phyloP scores from a whole-genome alignment of 2,888 invertebrate species.

The Rhamnusium bicolor region DNA sequence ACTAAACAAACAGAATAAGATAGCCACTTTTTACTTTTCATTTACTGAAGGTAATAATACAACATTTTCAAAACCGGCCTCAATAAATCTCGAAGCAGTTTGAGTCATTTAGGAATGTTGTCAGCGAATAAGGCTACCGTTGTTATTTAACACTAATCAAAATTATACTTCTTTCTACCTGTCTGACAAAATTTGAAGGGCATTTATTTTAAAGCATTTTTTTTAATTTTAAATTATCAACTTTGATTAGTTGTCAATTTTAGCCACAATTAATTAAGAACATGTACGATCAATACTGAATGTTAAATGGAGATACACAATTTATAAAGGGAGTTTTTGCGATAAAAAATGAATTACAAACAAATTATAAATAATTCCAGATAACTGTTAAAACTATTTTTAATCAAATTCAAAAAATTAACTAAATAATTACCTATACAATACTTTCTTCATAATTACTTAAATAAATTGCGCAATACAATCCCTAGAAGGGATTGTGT shows the following conservation, averaged over 20 bases:
- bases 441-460: no score
- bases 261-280: background rate
- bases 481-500: no score
- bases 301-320: no score
- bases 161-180: background rate
- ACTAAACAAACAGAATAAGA: background rate
- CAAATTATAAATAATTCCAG: no score
- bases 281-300: no score
- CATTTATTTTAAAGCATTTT: background rate
- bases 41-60: conserved; percentile 1
- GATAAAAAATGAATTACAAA: no score
- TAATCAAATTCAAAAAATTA: no score
- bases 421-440: no score
- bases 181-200: background rate
- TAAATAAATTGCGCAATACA: no score
- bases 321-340: no score
- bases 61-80: conserved; percentile 11
- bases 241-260: background rate
- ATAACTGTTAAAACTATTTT: no score
- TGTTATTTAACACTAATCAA: background rate
- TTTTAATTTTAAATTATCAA: background rate
- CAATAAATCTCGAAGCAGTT: conserved; percentile 17
- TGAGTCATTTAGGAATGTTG: background rate
- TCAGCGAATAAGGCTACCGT: background rate
- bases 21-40: background rate